Conservation (phyloP, 2,888 invertebrate species). For the Pseudococcus longispinus region DNA sequence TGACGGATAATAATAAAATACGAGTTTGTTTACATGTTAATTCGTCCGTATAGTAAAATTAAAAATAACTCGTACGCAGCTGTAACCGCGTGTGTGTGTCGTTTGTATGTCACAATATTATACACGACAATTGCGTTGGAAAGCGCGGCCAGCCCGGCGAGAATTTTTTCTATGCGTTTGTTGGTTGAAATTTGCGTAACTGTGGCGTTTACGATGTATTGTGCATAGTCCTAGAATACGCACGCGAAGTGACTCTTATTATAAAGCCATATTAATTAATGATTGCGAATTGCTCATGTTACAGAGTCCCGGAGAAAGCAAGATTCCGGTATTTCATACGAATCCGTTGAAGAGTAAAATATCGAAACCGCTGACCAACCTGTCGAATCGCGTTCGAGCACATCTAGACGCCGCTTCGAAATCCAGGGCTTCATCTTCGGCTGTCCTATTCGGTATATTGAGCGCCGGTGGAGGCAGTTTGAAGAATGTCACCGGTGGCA, state of each 20-base stretch:
- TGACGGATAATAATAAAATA: conserved; percentile 18
- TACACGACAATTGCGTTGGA: conserved; percentile 12
- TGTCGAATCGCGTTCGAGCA: conserved; percentile 61
- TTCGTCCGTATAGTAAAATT: conserved; percentile 23
- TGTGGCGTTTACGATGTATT: neutral
- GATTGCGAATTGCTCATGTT: conserved; percentile 58
- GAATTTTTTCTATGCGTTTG: neutral
- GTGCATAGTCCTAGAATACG: neutral
- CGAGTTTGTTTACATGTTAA: conserved; percentile 39
- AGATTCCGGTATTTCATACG: conserved; percentile 60
- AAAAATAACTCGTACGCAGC: conserved; percentile 24
- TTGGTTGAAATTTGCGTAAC: neutral
- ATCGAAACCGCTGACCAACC: conserved; percentile 60
- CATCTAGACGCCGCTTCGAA: conserved; percentile 59
- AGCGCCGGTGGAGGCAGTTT: conserved; percentile 62
- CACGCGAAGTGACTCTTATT: neutral
- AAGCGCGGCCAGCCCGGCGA: neutral
- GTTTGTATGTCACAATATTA: conserved; percentile 8
- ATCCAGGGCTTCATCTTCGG: conserved; percentile 57
- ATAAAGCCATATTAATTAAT: neutral
- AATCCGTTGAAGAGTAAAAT: conserved; percentile 58
- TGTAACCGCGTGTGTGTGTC: conserved; percentile 18
- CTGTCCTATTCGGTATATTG: conserved; percentile 57
- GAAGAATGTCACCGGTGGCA: conserved; percentile 45
- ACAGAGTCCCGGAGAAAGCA: conserved; percentile 61